phyloP scores from a whole-genome alignment of 2,888 invertebrate species.

The Netelia virgata region DNA sequence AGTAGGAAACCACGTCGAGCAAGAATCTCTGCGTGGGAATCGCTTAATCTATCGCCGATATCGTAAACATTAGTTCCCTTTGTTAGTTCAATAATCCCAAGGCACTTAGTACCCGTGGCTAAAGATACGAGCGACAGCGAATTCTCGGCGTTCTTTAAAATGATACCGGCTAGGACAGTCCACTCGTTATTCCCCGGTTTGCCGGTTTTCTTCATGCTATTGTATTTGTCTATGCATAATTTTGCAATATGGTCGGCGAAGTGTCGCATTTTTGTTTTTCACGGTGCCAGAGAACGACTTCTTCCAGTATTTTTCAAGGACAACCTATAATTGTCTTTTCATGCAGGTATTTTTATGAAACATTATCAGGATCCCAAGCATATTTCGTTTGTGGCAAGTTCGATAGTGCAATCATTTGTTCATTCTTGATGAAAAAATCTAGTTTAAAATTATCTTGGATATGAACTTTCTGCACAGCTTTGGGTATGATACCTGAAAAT shows the following conservation, averaged over 20 bases:
- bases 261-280: conserved; percentile 68
- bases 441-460: conserved; percentile 88
- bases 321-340: neutral
- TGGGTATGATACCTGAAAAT: conserved; percentile 88
- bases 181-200: conserved; percentile 92
- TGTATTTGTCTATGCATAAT: conserved; percentile 88
- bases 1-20: conserved; percentile 93
- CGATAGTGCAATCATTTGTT: conserved; percentile 86
- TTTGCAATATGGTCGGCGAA: conserved; percentile 86
- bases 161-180: conserved; percentile 93
- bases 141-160: conserved; percentile 84
- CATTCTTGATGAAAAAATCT: conserved; percentile 87
- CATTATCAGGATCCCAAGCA: conserved; percentile 87
- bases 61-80: conserved; percentile 85
- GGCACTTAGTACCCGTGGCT: conserved; percentile 96
- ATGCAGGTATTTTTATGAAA: conserved; percentile 80
- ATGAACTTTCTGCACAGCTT: conserved; percentile 87
- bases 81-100: conserved; percentile 88
- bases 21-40: conserved; percentile 96
- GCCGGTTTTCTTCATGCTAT: conserved; percentile 90
- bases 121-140: conserved; percentile 90
- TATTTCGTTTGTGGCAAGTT: conserved; percentile 85
- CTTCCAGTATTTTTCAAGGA: neutral
- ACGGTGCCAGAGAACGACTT: conserved; percentile 4
- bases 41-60: conserved; percentile 91